phyloP scores from a whole-genome alignment of 2,888 invertebrate species.

The Ophraella communa region DNA sequence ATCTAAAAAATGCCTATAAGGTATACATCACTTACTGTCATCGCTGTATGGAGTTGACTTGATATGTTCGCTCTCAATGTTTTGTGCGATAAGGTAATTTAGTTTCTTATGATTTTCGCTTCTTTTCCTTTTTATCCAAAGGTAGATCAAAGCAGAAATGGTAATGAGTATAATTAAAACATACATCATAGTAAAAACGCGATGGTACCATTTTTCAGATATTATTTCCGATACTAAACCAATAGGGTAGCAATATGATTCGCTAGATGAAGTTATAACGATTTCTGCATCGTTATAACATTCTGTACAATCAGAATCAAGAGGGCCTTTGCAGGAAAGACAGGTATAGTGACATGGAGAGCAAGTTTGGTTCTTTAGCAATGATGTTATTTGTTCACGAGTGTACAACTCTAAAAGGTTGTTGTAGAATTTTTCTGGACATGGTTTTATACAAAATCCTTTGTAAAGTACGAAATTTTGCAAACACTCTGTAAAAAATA shows the following conservation, averaged over 20 bases:
- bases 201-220: slow-evolving; percentile 52
- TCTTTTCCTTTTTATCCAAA: slow-evolving; percentile 27
- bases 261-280: slow-evolving; percentile 55
- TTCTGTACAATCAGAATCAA: slow-evolving; percentile 71
- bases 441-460: slow-evolving; percentile 66
- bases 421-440: slow-evolving; percentile 58
- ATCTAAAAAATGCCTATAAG: neutral
- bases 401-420: slow-evolving; percentile 43
- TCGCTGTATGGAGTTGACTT: slow-evolving; percentile 51
- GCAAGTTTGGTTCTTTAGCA: slow-evolving; percentile 59
- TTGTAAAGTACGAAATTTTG: slow-evolving; percentile 67
- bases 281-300: slow-evolving; percentile 73
- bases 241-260: slow-evolving; percentile 56
- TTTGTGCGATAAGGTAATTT: slow-evolving; percentile 41
- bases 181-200: slow-evolving; percentile 46
- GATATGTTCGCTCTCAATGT: slow-evolving; percentile 51
- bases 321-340: slow-evolving; percentile 71
- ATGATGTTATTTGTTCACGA: slow-evolving; percentile 38
- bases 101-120: slow-evolving; percentile 39
- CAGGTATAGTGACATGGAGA: slow-evolving; percentile 79
- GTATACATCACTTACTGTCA: slow-evolving; percentile 26
- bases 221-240: slow-evolving; percentile 39
- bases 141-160: slow-evolving; percentile 28
- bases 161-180: slow-evolving; percentile 42
- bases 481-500: slow-evolving; percentile 68